Evolutionary conservation across 2,888 invertebrate genomes (phyloP).

Genomic region (Macrophya annulata): DNA sequence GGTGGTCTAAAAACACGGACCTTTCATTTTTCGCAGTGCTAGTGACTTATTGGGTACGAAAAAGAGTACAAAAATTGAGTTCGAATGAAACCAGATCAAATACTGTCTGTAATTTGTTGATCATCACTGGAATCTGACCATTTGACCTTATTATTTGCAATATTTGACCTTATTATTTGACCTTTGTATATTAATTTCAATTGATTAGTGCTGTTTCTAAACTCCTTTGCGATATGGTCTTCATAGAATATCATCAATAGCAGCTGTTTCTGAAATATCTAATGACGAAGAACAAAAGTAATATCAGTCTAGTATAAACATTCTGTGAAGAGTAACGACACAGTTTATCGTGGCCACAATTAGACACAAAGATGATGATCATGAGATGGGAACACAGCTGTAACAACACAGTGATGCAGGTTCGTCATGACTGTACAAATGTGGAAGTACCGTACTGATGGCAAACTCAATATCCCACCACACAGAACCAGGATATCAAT

Average conservation of each 20-base stretch:
- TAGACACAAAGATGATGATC: conserved; percentile 28
- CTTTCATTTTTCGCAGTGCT: neutral
- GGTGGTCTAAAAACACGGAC: conserved; percentile 1
- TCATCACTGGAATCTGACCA: neutral
- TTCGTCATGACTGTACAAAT: neutral
- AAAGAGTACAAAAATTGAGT: neutral
- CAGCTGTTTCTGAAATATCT: neutral
- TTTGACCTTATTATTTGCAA: neutral
- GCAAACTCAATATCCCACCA: neutral
- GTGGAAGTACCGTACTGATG: neutral
- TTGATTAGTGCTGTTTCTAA: neutral
- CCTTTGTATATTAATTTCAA: neutral
- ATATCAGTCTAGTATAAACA: neutral
- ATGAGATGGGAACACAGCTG: conserved; percentile 30
- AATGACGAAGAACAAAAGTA: neutral
- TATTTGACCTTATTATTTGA: neutral
- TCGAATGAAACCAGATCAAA: neutral
- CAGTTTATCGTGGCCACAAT: neutral
- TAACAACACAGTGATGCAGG: conserved; percentile 10
- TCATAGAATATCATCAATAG: neutral
- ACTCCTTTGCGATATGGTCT: neutral
- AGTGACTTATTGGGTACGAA: neutral
- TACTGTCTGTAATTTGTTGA: neutral
- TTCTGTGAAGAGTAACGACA: neutral
- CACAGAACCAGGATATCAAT: neutral